These are phyloP conservation scores for Galerucella pusilla DNA, from an alignment of 2,888 invertebrate species.

Conservation along the genomic window DNA sequence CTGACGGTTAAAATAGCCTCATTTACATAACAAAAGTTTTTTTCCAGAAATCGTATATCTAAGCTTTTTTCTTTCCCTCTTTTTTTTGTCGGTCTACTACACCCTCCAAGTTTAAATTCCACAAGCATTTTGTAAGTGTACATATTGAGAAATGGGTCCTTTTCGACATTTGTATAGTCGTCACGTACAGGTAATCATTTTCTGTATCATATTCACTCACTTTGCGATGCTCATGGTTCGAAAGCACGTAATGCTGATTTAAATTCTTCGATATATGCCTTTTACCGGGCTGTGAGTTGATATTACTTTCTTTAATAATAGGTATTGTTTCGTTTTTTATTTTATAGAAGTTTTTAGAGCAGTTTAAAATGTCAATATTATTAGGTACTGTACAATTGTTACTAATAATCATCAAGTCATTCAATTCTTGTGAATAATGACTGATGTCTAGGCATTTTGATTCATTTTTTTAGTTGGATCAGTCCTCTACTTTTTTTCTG, in stretches of 20 bases:
- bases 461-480: no score
- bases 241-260: slow-evolving; percentile 54
- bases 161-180: slow-evolving; percentile 9
- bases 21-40: not conserved
- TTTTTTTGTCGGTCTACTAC: slow-evolving; percentile 1
- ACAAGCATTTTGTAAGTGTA: slow-evolving; percentile 4
- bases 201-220: slow-evolving; percentile 48
- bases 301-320: slow-evolving; percentile 59
- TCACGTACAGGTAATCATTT: slow-evolving; percentile 16
- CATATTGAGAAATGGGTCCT: slow-evolving; percentile 15
- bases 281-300: slow-evolving; percentile 53
- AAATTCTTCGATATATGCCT: slow-evolving; percentile 54
- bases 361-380: no score
- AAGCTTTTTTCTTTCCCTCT: not conserved
- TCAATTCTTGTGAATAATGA: no score
- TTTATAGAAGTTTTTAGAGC: no score
- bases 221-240: slow-evolving; percentile 60
- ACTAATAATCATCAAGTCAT: no score
- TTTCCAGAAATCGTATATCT: not conserved
- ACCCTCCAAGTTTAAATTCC: not conserved
- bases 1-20: not conserved
- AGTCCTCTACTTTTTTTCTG: no score
- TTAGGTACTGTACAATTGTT: no score
- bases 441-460: no score
- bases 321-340: slow-evolving; percentile 54